Evolutionary conservation across 2,797 vertebrate species (phyloP), one percentile per base, ranked within the genome.

Genomic region (Tachyglossus aculeatus): DNA sequence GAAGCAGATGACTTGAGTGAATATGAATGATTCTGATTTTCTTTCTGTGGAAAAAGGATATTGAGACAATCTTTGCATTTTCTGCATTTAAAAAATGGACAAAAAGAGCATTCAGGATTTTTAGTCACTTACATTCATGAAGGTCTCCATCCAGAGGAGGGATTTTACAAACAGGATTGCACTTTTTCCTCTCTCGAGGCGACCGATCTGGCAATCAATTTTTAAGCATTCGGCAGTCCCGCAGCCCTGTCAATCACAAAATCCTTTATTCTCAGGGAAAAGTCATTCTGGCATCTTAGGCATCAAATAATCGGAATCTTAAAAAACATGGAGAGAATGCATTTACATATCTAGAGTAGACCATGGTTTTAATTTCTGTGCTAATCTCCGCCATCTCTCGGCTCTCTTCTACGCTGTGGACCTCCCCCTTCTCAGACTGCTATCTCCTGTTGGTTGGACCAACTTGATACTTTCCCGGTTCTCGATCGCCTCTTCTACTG

Each of bases 11-110:
- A 97, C 55, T 91, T 95, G 45, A 98, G 88, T 60, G 90, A 84
- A 25, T 96, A 98, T 0, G 97, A 98, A 6, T 94, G 95, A 68
- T 98, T 99, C 92, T 96, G 96, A 67, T 95, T 96, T 87, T 98
- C 95, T 14, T 93, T 86, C 95, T 97, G 83, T 8, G 29, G 21
- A 39, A 57, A 71, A 78, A 40, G 18, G 74, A 65, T 66, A 72
- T 32, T 6, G 51, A 25, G 21, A 58, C 24, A 45, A 39, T 29
- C 18, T 4, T 5, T 4, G 14, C 2, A 43, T 41, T 48, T 54
- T 13, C 1, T 1, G 4, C 12, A 24, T 43, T 52, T 52, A 37
- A 40, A 37, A 67, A 15, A 3, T 9, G 6, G 2, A 0, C 15
- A 12, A 53, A 8, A 33, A 21, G 10, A 44, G 34, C 29, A 27